phyloP scores from a whole-genome alignment of 1,140 invertebrate genomes.

The Rhyacophila brunnea region DNA sequence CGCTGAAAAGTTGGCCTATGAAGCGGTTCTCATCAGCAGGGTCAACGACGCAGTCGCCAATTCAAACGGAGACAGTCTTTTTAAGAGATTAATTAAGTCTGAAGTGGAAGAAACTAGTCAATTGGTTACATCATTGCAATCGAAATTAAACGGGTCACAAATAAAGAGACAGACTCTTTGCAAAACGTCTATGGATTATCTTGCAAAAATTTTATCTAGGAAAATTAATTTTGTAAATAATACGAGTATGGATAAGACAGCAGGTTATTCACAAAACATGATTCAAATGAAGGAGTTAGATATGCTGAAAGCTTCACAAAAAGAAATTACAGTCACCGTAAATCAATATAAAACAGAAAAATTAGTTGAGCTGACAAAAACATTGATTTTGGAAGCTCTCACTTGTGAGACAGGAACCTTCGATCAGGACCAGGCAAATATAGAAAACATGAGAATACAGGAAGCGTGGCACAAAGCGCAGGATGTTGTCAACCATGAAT shows the following conservation, averaged over 20 bases:
- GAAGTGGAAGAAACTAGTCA: constrained; percentile 72
- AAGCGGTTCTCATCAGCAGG: constrained; percentile 65
- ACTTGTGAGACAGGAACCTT: constrained; percentile 51
- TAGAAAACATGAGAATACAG: constrained; percentile 53
- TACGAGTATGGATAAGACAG: constrained; percentile 37
- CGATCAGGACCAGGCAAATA: constrained; percentile 41
- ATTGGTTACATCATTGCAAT: constrained; percentile 66
- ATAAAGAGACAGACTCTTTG: constrained; percentile 53
- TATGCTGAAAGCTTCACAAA: constrained; percentile 59
- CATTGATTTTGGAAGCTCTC: constrained; percentile 64
- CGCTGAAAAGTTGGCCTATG: constrained; percentile 74
- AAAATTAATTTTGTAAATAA: constrained; percentile 53
- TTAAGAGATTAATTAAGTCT: constrained; percentile 57
- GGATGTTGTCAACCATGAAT: constrained; percentile 67
- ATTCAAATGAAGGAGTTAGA: constrained; percentile 54
- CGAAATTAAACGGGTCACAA: constrained; percentile 61
- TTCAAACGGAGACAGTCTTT: constrained; percentile 53
- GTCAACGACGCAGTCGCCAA: constrained; percentile 59
- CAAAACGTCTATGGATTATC: constrained; percentile 60
- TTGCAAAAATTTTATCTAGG: constrained; percentile 63
- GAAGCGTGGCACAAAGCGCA: constrained; percentile 68
- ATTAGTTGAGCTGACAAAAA: constrained; percentile 64
- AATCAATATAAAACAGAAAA: constrained; percentile 67
- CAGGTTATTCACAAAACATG: constrained; percentile 41
- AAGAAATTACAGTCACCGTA: constrained; percentile 59